Evolutionary conservation across 2,888 invertebrate species (phyloP).

Genomic region (Lepas anatifera): DNA sequence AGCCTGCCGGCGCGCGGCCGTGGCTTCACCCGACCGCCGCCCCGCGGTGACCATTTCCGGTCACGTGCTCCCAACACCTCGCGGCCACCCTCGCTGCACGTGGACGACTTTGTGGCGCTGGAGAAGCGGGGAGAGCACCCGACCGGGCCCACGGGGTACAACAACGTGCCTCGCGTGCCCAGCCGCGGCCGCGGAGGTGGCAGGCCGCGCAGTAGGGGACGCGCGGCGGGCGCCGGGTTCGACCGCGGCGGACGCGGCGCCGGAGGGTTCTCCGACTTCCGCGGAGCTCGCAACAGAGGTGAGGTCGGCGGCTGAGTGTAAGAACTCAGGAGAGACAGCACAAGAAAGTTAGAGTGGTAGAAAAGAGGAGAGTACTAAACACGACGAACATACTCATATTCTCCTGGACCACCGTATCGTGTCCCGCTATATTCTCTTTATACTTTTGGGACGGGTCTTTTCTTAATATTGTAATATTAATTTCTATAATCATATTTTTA

Average conservation of each 20-base stretch:
- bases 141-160: slow-evolving; percentile 61
- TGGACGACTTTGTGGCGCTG: slow-evolving; percentile 90
- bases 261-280: background rate
- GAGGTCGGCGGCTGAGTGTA: background rate
- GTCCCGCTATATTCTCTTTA: too few relatives aligned
- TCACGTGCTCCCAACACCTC: slow-evolving; percentile 94
- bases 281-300: background rate
- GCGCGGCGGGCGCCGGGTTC: background rate
- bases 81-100: slow-evolving; percentile 91
- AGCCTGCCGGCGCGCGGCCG: slow-evolving; percentile 58
- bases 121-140: slow-evolving; percentile 68
- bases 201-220: background rate
- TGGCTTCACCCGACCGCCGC: slow-evolving; percentile 39
- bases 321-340: too few relatives aligned
- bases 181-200: background rate
- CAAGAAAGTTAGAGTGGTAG: too few relatives aligned
- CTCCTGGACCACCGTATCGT: too few relatives aligned
- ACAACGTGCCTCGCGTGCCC: slow-evolving; percentile 42
- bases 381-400: too few relatives aligned
- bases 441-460: too few relatives aligned
- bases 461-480: too few relatives aligned
- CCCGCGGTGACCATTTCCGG: slow-evolving; percentile 65
- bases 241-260: background rate
- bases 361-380: too few relatives aligned
- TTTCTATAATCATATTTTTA: too few relatives aligned